Conservation (phyloP, 2,113 vertebrate species). For the Grantiella picta region DNA sequence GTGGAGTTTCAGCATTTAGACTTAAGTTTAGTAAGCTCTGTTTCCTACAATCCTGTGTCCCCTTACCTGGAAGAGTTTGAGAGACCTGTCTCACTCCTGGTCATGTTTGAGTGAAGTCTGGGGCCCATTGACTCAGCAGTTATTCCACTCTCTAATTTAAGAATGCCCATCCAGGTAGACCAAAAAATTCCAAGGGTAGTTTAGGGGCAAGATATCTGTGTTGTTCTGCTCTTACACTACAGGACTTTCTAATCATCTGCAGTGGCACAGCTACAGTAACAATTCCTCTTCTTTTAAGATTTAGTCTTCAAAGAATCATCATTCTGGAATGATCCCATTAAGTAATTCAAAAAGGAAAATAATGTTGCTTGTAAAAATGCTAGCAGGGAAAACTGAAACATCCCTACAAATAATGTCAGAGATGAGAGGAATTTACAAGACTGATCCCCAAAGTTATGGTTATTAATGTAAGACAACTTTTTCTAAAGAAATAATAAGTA, state of each 20-base stretch:
- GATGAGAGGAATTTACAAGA: neutral
- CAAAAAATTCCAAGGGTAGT: neutral
- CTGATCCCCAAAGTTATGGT: neutral
- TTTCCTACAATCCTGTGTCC: neutral
- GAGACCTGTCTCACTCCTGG: neutral
- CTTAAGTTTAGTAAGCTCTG: neutral
- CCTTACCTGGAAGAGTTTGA: neutral
- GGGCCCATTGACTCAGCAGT: neutral
- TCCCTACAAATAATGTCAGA: neutral
- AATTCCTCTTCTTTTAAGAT: neutral
- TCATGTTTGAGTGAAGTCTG: neutral
- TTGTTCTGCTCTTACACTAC: neutral
- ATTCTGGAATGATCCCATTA: neutral
- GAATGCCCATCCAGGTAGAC: neutral
- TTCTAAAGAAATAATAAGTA: neutral
- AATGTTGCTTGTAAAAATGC: neutral
- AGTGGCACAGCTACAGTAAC: neutral
- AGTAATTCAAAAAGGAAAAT: neutral
- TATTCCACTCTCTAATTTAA: neutral
- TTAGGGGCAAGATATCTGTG: neutral
- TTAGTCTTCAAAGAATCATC: neutral
- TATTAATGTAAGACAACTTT: neutral
- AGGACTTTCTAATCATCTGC: neutral
- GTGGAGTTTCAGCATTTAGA: neutral
- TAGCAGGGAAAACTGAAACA: neutral